Conservation (phyloP, 2,888 invertebrate genomes). For the Drepana falcataria region DNA sequence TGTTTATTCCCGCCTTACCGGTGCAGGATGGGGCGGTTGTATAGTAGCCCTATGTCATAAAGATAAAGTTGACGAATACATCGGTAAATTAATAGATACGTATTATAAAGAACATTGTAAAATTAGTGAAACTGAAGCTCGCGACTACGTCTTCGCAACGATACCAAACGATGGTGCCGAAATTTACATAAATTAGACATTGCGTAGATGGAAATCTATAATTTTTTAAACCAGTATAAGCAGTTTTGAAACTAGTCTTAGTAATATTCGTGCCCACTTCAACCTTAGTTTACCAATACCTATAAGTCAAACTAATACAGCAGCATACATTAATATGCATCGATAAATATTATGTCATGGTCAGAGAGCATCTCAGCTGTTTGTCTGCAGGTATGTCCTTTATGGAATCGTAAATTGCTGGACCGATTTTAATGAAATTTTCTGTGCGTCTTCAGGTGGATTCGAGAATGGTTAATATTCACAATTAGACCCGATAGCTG, state of each 20-base stretch:
- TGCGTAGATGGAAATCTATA: neutral
- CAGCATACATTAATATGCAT: neutral
- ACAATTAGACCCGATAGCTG: too few species aligned
- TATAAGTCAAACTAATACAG: neutral
- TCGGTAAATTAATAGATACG: slow-evolving; percentile 82
- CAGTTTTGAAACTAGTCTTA: neutral
- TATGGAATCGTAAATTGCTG: too few species aligned
- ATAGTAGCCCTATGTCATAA: slow-evolving; percentile 89
- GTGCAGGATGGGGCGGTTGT: slow-evolving; percentile 99
- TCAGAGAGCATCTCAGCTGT: neutral
- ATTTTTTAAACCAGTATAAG: neutral
- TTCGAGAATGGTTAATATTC: too few species aligned
- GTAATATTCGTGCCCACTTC: neutral
- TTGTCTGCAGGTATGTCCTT: too few species aligned
- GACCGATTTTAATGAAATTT: too few species aligned
- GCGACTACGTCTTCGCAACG: slow-evolving; percentile 85
- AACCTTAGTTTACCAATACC: neutral
- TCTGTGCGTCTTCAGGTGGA: too few species aligned
- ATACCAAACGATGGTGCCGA: slow-evolving; percentile 83
- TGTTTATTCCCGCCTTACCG: slow-evolving; percentile 94
- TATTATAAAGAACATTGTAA: slow-evolving; percentile 82
- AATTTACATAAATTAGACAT: slow-evolving; percentile 50
- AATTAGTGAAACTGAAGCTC: slow-evolving; percentile 70
- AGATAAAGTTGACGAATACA: slow-evolving; percentile 82
- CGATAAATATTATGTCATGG: neutral